Percentiles rank a stretch among this genome's conserved stretches.
Evolutionary conservation across 1,140 invertebrate genomes (phyloP).

Genomic region (Delia radicum): DNA sequence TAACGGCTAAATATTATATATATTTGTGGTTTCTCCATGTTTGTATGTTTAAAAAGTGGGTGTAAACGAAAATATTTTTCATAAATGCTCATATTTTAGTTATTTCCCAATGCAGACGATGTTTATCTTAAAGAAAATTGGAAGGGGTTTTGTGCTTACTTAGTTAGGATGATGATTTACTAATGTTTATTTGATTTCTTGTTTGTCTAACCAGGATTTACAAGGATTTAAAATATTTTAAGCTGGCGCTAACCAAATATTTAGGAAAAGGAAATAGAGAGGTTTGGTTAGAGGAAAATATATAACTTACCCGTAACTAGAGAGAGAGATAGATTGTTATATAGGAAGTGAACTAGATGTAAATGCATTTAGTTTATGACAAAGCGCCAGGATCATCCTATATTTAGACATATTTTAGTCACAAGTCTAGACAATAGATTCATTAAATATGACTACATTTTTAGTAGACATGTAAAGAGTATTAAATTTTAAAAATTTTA

Average conservation of each 20-base stretch:
- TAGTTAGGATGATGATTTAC: neutral
- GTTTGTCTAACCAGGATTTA: neutral
- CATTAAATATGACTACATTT: too few relatives aligned
- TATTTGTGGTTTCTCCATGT: too few relatives aligned
- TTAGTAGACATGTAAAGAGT: too few relatives aligned
- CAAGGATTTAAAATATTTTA: neutral
- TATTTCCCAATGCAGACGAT: neutral
- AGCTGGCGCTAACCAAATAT: neutral
- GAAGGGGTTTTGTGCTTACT: neutral
- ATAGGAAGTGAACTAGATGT: too few relatives aligned
- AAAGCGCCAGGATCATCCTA: constrained; percentile 44
- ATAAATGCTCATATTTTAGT: too few relatives aligned
- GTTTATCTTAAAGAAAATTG: neutral
- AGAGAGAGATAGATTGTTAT: too few relatives aligned
- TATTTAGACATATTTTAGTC: constrained; percentile 49
- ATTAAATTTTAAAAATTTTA: too few relatives aligned
- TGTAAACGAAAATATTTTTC: neutral
- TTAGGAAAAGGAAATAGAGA: neutral
- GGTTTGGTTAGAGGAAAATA: too few relatives aligned
- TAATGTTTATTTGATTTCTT: constrained; percentile 7
- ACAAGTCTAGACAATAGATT: constrained; percentile 52
- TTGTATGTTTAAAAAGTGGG: neutral
- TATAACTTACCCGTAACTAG: too few relatives aligned
- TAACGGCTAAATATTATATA: neutral
- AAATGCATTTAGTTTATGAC: too few relatives aligned